These are phyloP conservation scores for Donacobius atricapilla DNA, from an alignment of 2,113 vertebrate genomes.

Conservation along the genomic window DNA sequence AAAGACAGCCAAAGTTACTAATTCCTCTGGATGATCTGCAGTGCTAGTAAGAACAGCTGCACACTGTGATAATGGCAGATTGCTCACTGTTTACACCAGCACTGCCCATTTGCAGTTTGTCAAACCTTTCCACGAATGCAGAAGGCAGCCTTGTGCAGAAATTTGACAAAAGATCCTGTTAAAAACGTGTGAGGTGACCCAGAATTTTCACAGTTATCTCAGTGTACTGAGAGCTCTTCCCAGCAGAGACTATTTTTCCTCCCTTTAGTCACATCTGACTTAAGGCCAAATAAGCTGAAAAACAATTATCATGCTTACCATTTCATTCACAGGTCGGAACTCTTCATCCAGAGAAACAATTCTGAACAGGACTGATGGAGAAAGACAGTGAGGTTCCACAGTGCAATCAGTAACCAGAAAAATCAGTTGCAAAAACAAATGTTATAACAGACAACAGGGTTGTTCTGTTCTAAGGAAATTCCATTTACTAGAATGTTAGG, in stretches of 20 bases:
- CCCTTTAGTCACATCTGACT: background rate
- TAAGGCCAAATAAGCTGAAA: background rate
- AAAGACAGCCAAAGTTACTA: background rate
- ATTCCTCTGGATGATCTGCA: background rate
- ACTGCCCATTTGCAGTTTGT: background rate
- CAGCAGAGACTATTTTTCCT: background rate
- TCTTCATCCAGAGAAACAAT: constrained; percentile 70
- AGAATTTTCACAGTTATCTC: background rate
- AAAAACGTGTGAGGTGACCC: background rate
- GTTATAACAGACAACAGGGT: background rate
- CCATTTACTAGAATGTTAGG: background rate
- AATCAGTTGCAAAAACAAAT: background rate
- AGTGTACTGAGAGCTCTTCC: background rate
- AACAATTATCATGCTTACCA: constrained; percentile 55
- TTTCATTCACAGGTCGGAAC: constrained; percentile 61
- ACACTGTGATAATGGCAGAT: background rate
- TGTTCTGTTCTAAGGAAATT: background rate
- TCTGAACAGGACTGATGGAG: constrained; percentile 70
- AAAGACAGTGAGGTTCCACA: background rate
- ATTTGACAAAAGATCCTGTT: background rate
- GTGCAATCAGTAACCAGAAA: background rate
- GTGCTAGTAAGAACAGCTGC: background rate
- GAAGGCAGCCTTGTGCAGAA: background rate
- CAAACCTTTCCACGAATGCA: background rate
- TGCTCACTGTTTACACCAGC: background rate